Percentiles rank a stretch among this genome's conserved stretches.
Evolutionary conservation across 2,113 vertebrate species (phyloP).

Genomic region (zebrafish (Danio rerio)): GRCz12tu NC_133186.1:6931001-6931500

Average conservation of each 20-base stretch:
- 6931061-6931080: slow-evolving; percentile 32
- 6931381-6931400: neutral
- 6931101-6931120: slow-evolving; percentile 35
- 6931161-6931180: slow-evolving; percentile 38
- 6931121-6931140: slow-evolving; percentile 6
- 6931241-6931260: neutral
- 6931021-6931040: slow-evolving; percentile 1
- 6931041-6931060: neutral
- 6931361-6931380: neutral
- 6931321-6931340: neutral
- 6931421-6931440: neutral
- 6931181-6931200: slow-evolving; percentile 8
- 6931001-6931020: neutral
- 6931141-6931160: slow-evolving; percentile 4
- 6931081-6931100: slow-evolving; percentile 42
- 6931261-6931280: too few relatives aligned
- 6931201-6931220: neutral
- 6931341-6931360: neutral
- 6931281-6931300: neutral
- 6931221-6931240: neutral
- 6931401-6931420: neutral
- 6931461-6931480: too few relatives aligned
- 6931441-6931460: too few relatives aligned
- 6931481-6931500: too few relatives aligned
- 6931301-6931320: neutral